phyloP scores from a whole-genome alignment of 2,113 vertebrate species.

The Pseudopipra pipra region DNA sequence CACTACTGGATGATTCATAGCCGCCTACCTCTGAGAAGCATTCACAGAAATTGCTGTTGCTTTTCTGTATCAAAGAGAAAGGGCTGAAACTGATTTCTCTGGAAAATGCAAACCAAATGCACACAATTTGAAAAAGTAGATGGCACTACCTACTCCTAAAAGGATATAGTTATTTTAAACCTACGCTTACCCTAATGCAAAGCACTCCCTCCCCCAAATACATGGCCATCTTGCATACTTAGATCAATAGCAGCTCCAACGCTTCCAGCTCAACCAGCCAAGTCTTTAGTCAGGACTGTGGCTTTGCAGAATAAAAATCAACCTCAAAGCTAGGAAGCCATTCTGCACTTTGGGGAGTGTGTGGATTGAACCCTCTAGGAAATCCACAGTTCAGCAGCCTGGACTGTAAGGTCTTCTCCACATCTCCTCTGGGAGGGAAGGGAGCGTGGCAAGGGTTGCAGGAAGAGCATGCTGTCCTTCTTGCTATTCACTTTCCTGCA shows the following conservation, averaged over 20 bases:
- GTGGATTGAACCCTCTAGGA: not conserved
- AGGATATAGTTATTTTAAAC: not conserved
- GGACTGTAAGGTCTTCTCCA: not conserved
- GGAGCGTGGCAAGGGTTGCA: not conserved
- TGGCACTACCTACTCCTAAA: not conserved
- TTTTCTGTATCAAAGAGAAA: not conserved
- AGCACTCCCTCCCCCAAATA: not conserved
- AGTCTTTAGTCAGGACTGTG: not conserved
- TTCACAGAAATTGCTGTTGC: not conserved
- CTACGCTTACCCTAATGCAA: not conserved
- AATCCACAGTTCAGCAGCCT: not conserved
- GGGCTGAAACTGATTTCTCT: not conserved
- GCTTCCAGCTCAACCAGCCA: not conserved
- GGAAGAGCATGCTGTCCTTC: not conserved
- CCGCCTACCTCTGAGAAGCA: not conserved
- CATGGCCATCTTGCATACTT: not conserved
- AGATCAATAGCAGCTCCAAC: not conserved
- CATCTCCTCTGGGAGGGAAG: not conserved
- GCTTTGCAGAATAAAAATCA: not conserved
- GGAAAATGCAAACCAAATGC: not conserved
- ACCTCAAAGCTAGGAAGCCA: not conserved
- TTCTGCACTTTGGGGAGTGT: not conserved
- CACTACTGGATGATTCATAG: not conserved
- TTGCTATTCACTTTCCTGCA: accelerated
- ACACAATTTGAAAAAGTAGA: not conserved